Evolutionary conservation across 2,888 invertebrate species (phyloP).

Genomic region (Erebia epiphron): DNA sequence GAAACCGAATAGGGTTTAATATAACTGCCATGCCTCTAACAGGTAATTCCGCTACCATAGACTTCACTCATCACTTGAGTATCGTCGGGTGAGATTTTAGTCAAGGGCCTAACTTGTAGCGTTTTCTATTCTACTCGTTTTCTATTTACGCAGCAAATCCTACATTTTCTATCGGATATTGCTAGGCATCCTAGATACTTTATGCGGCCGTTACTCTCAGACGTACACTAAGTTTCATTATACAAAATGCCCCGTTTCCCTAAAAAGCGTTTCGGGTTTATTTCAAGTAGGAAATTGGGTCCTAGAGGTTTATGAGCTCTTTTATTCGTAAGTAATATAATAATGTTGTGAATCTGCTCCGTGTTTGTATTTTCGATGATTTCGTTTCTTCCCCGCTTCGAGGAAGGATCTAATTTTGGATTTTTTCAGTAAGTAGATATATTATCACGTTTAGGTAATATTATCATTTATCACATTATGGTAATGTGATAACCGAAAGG

Average conservation of each 20-base stretch:
- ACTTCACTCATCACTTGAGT: no score
- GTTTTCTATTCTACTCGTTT: neutral
- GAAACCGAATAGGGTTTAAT: no score
- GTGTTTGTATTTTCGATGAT: conserved; percentile 5
- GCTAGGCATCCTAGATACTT: conserved; percentile 36
- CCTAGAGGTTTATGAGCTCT: conserved; percentile 24
- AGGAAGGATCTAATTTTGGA: neutral
- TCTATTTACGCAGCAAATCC: conserved; percentile 18
- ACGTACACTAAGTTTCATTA: conserved; percentile 38
- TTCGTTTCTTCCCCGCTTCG: neutral
- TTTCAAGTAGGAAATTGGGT: conserved; percentile 27
- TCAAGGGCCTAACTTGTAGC: no score
- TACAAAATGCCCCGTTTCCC: conserved; percentile 28
- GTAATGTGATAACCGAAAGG: no score
- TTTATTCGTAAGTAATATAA: conserved; percentile 18
- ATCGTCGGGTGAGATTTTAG: no score
- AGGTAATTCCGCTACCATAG: no score
- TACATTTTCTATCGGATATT: conserved; percentile 33
- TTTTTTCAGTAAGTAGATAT: neutral
- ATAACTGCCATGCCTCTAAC: no score
- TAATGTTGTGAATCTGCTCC: conserved; percentile 2
- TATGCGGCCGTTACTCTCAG: conserved; percentile 31
- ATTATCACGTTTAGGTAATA: no score
- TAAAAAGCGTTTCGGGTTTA: conserved; percentile 28
- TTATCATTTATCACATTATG: no score